phyloP scores from a whole-genome alignment of 2,113 vertebrate species.

The Reinhardtius hippoglossoides region DNA sequence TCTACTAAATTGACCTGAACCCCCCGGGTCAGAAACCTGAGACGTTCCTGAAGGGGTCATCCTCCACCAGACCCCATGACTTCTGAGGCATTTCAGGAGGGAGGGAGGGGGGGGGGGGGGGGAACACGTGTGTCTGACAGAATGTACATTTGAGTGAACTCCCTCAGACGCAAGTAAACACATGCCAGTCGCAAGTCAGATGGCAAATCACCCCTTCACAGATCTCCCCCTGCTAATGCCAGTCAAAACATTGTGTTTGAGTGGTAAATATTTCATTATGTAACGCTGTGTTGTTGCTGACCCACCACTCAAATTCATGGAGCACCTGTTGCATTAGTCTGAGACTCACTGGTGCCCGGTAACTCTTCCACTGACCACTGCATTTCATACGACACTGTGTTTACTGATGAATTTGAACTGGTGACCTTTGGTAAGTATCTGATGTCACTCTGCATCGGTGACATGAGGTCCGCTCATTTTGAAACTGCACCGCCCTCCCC shows the following conservation, averaged over 20 bases:
- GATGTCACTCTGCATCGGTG: not conserved
- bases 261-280: conserved; percentile 39
- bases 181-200: not conserved
- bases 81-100: conserved; percentile 61
- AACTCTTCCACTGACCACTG: conserved; percentile 22
- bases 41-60: conserved; percentile 50
- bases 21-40: conserved; percentile 73
- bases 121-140: not conserved
- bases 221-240: not conserved
- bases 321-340: conserved; percentile 48
- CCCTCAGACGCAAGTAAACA: conserved; percentile 4
- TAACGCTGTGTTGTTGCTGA: conserved; percentile 34
- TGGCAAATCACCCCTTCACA: not conserved
- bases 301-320: conserved; percentile 40
- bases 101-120: conserved; percentile 12
- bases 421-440: conserved; percentile 33
- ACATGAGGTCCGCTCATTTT: not conserved
- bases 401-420: conserved; percentile 23
- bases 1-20: conserved; percentile 74
- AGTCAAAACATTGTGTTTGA: not conserved
- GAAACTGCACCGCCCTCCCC: conserved; percentile 20
- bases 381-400: conserved; percentile 19
- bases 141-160: conserved; percentile 24
- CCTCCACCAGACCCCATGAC: conserved; percentile 61
- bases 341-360: conserved; percentile 23